phyloP scores from a whole-genome alignment of 2,113 vertebrate genomes.

The Dicrurus megarhynchus region DNA sequence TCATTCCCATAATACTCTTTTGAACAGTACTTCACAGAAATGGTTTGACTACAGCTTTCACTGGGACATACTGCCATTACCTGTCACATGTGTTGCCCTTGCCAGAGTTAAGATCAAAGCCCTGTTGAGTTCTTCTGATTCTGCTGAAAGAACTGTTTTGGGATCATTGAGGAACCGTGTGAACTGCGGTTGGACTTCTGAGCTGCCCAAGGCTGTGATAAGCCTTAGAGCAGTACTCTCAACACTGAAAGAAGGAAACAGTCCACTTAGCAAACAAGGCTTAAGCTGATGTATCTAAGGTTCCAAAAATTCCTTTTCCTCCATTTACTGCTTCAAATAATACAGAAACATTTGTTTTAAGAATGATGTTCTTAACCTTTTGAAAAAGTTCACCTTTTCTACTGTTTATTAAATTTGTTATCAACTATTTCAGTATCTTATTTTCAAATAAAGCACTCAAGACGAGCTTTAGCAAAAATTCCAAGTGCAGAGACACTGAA shows the following conservation, averaged over 20 bases:
- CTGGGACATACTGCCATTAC: conserved; percentile 59
- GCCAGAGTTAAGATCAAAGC: conserved; percentile 95
- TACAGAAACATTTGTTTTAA: not conserved
- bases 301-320: not conserved
- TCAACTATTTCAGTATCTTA: not conserved
- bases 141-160: conserved; percentile 93
- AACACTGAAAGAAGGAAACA: conserved; percentile 76
- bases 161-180: conserved; percentile 96
- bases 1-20: not conserved
- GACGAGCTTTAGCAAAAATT: not conserved
- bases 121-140: conserved; percentile 96
- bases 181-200: conserved; percentile 95
- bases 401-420: not conserved
- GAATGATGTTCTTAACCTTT: not conserved
- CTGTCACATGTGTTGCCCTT: conserved; percentile 95
- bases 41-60: not conserved
- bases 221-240: conserved; percentile 95
- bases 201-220: conserved; percentile 95
- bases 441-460: not conserved
- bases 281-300: not conserved
- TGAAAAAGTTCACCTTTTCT: not conserved
- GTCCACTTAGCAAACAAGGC: not conserved
- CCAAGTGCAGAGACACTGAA: not conserved
- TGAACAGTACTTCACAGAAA: not conserved
- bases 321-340: not conserved